Conservation (phyloP, 2,888 invertebrate genomes). For the Choristoneura rosaceana region DNA sequence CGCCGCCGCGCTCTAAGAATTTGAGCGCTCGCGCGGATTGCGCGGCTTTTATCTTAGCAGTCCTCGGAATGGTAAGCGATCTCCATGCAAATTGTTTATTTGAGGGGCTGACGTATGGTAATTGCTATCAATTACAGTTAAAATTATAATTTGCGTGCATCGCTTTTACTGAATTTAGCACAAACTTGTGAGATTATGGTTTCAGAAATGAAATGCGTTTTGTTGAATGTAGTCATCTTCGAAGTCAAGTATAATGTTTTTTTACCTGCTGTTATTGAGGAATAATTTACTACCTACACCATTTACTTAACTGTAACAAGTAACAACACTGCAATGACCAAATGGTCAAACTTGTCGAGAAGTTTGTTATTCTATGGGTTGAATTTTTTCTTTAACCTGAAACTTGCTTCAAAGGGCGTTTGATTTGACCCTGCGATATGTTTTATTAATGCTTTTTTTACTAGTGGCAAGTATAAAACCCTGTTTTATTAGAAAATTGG, state of each 20-base stretch:
- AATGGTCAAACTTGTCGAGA: too few relatives aligned
- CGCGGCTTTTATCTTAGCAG: conserved; percentile 76
- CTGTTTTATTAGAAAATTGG: too few relatives aligned
- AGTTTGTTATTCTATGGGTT: too few relatives aligned
- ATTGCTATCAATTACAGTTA: conserved; percentile 34
- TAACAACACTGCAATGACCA: too few relatives aligned
- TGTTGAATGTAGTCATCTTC: background rate
- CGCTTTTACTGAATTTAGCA: background rate
- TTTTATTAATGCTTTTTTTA: too few relatives aligned
- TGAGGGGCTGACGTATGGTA: conserved; percentile 47
- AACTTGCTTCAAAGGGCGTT: too few relatives aligned
- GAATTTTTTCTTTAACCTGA: too few relatives aligned
- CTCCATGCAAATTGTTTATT: conserved; percentile 77
- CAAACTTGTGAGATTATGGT: background rate
- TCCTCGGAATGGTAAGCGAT: conserved; percentile 72
- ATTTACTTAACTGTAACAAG: too few relatives aligned
- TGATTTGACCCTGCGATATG: too few relatives aligned
- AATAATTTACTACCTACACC: background rate
- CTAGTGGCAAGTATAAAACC: too few relatives aligned
- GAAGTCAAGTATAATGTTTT: too few relatives aligned
- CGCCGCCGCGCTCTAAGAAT: conserved; percentile 80
- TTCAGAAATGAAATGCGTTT: background rate
- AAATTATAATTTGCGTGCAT: conserved; percentile 1
- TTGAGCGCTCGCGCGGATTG: conserved; percentile 79
- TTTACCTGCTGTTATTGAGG: background rate